Evolutionary conservation across 2,888 invertebrate species (phyloP), one percentile per base, ranked within the genome.

Genomic region (Leptopterna dolabrata): DNA sequence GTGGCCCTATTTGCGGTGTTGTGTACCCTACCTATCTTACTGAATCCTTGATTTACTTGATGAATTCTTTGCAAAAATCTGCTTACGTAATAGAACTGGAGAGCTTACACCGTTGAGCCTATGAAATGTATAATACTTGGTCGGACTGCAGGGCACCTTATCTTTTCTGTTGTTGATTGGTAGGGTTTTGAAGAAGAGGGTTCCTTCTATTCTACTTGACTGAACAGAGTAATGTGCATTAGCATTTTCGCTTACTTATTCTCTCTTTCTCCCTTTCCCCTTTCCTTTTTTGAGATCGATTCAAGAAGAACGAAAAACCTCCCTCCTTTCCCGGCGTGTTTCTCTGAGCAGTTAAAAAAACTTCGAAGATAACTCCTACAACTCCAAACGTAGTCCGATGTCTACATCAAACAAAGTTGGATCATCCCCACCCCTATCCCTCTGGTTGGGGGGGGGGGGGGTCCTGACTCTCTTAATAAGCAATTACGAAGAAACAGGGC

Each of bases 211-310:
- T 78, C 78, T 43, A 45, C 47, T 45, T 16, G 78, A 78, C 78
- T 78, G 78, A 78, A 45, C 78, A 45, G 78, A 78, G 78, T 78
- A 78, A 78, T 78, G 78, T 78, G 45, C 78, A 78, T 78, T 78
- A 78, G 78, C 78, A 78, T 78, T 78, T 78, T 78, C 78, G 78
- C 78, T 78, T 78, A 78, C 78, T 41, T 78, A 78, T 78, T 45
- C 78, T 45, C 27, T 43, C 41, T 78, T 78, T 43, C 45, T 27
- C 27, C 24, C 41, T 45, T 45, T 36, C 24, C n/a, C 27, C 78
- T n/a, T 30, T 45, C 78, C 45, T 27, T 45, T 78, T 78, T 78
- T 78, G 30, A 43, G 45, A 78, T 78, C 78, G 78, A 78, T 78
- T 45, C 78, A 45, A 41, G 41, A 41, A n/a, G 36, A 19, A 14